A percentile compares a stretch with the other conserved stretches of the same genome.
Conservation (phyloP, 2,113 vertebrate species). For the Anhinga anhinga region DNA sequence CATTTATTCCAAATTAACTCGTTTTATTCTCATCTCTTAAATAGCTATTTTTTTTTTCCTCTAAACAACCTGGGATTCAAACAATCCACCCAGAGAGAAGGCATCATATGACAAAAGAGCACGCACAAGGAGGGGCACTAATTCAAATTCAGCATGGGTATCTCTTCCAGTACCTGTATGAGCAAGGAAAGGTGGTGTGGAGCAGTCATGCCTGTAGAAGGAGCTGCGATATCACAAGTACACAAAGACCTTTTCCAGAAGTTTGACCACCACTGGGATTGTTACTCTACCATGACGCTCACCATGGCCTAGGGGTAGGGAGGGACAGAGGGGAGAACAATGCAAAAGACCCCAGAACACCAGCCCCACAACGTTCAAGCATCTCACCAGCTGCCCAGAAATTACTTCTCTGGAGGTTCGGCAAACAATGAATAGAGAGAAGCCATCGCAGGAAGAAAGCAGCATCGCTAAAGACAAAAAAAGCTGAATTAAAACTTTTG, state of each 20-base stretch:
- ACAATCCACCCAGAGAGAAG: conserved; percentile 50
- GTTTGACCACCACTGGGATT: neutral
- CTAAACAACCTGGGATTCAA: neutral
- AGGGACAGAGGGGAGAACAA: neutral
- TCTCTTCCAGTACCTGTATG: neutral
- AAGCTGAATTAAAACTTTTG: fast-evolving
- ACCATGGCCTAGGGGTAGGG: fast-evolving
- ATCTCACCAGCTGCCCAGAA: neutral
- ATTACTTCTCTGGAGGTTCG: neutral
- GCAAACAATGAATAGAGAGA: neutral
- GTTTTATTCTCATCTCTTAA: neutral
- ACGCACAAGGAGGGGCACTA: neutral
- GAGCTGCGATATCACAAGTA: neutral
- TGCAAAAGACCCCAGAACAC: neutral
- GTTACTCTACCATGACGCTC: neutral
- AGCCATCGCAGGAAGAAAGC: fast-evolving
- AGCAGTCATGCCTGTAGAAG: neutral
- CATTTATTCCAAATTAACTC: neutral
- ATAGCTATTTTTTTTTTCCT: neutral
- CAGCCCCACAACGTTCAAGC: neutral
- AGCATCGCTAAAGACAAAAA: neutral
- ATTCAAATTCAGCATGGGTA: neutral
- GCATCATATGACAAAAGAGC: conserved; percentile 67
- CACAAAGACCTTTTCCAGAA: neutral
- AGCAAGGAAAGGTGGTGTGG: neutral